A percentile compares a stretch with the other conserved stretches of the same genome.
phyloP scores from a whole-genome alignment of 2,888 invertebrate genomes.

The Omphaloscelis lunosa region DNA sequence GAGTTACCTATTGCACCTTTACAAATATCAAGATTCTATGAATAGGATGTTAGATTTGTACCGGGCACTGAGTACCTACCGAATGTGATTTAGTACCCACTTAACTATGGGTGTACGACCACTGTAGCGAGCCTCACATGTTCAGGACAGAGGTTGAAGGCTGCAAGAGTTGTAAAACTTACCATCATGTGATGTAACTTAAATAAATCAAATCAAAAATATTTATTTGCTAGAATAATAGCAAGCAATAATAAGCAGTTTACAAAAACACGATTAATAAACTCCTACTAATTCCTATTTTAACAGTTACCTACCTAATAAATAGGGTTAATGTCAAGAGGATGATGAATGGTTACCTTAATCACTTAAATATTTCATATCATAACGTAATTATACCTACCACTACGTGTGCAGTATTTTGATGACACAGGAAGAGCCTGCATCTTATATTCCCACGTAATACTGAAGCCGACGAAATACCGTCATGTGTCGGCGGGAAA shows the following conservation, averaged over 20 bases:
- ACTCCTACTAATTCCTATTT: too few relatives aligned
- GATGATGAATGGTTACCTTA: too few relatives aligned
- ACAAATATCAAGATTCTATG: neutral
- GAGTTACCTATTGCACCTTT: neutral
- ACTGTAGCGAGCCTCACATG: neutral
- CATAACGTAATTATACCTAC: neutral
- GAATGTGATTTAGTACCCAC: neutral
- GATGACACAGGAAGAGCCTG: neutral
- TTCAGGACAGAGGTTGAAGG: neutral
- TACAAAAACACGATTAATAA: neutral
- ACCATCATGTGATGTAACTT: neutral
- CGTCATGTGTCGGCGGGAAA: conserved; percentile 4
- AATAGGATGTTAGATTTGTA: neutral
- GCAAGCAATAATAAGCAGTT: neutral
- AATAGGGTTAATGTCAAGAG: neutral
- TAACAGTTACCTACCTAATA: neutral
- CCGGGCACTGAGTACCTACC: too few relatives aligned
- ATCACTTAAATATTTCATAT: neutral
- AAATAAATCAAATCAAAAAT: too few relatives aligned
- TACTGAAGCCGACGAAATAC: conserved; percentile 10
- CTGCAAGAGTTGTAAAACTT: neutral
- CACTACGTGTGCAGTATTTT: neutral
- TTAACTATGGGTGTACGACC: neutral
- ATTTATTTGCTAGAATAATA: too few relatives aligned
- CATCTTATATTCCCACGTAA: conserved; percentile 27